Conservation (phyloP, 2,888 invertebrate genomes). For the Lepetodrilus schrolli region DNA sequence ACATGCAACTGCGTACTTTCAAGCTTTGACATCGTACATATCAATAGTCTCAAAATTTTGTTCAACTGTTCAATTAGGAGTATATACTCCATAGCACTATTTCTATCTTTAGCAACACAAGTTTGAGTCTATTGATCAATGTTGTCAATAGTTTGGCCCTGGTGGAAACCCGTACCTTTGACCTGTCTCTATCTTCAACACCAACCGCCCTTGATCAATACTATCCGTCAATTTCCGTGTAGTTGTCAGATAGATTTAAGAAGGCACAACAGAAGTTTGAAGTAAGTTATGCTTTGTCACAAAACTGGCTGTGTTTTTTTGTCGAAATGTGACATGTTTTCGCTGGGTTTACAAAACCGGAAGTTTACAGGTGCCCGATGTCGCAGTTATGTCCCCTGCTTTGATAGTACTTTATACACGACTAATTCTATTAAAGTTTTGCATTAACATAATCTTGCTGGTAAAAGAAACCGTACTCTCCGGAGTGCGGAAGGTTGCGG, state of each 20-base stretch:
- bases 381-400: neutral
- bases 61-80: too few species aligned
- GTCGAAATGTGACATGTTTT: slow-evolving; percentile 16
- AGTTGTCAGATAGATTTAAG: neutral
- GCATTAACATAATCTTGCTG: neutral
- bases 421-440: neutral
- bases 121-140: too few species aligned
- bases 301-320: neutral
- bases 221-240: neutral
- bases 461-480: neutral
- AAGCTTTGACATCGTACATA: too few species aligned
- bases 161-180: too few species aligned
- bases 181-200: too few species aligned
- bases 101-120: too few species aligned
- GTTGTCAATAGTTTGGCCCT: too few species aligned
- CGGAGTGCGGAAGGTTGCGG: neutral
- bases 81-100: too few species aligned
- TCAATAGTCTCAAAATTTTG: too few species aligned
- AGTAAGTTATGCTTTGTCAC: neutral
- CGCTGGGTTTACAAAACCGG: neutral
- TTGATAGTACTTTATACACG: neutral
- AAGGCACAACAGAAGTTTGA: neutral
- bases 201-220: too few species aligned
- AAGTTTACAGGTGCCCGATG: neutral
- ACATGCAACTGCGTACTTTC: too few species aligned